Conservation (phyloP, 2,888 invertebrate genomes). For the Ornithoptera priamus region DNA sequence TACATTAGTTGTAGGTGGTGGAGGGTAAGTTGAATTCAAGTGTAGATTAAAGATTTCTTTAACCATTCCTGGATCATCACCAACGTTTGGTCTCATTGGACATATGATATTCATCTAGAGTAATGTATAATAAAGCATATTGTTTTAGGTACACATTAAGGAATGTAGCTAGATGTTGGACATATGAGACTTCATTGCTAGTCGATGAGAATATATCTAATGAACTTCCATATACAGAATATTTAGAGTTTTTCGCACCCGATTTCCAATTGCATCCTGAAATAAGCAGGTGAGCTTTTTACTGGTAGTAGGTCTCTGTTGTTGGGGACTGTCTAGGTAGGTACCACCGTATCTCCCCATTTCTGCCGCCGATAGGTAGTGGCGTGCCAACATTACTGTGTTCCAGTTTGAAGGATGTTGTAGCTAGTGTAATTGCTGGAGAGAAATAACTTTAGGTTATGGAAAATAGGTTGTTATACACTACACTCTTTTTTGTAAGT, state of each 20-base stretch:
- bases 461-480: not conserved
- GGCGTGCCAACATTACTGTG: no score
- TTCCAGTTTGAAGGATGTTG: no score
- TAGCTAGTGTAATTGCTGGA: no score
- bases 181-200: constrained; percentile 97
- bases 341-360: no score
- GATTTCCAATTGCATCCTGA: constrained; percentile 98
- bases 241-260: constrained; percentile 97
- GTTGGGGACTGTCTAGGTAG: no score
- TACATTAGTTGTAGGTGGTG: constrained; percentile 90
- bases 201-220: constrained; percentile 96
- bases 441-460: not conserved
- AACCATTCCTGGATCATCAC: not conserved
- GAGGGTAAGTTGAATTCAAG: constrained; percentile 73
- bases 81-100: no score
- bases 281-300: constrained; percentile 80
- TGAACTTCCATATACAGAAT: constrained; percentile 97
- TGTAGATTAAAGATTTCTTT: not conserved
- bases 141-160: constrained; percentile 90
- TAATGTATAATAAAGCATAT: not conserved
- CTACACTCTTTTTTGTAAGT: not conserved
- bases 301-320: no score
- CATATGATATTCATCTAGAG: no score
- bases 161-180: constrained; percentile 99
- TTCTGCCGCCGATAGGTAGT: no score